A percentile compares a stretch with the other conserved stretches of the same genome.
These are phyloP conservation scores for Lumbricus terrestris DNA, from an alignment of 2,888 invertebrate species.

Conservation along the genomic window DNA sequence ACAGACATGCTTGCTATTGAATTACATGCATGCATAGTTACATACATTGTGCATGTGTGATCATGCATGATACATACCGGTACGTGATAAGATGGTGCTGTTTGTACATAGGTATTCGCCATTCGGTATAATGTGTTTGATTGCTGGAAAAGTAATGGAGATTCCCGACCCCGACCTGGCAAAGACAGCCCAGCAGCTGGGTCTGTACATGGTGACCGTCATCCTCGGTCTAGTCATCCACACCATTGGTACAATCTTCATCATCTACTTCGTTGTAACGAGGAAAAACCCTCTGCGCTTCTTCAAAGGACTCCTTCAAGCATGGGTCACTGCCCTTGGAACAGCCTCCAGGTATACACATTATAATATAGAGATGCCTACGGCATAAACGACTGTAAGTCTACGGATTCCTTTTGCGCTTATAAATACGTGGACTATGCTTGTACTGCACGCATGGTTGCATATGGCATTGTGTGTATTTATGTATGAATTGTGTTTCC, in stretches of 20 bases:
- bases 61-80: not conserved
- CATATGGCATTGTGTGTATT: not conserved
- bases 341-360: constrained; percentile 66
- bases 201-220: constrained; percentile 67
- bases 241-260: constrained; percentile 65
- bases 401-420: not conserved
- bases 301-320: constrained; percentile 68
- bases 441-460: not conserved
- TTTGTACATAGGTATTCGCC: constrained; percentile 68
- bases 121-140: constrained; percentile 70
- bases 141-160: constrained; percentile 69
- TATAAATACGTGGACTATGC: not conserved
- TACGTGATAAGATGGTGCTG: not conserved
- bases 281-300: constrained; percentile 75
- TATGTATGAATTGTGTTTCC: not conserved
- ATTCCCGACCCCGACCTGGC: constrained; percentile 66
- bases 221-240: constrained; percentile 64
- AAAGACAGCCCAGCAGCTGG: constrained; percentile 67
- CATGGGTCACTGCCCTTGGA: constrained; percentile 70
- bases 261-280: constrained; percentile 66
- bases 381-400: no score
- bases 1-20: not conserved
- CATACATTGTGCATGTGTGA: not conserved
- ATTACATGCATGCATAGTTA: not conserved
- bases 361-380: no score